These are phyloP conservation scores for Deilephila porcellus DNA, from an alignment of 2,888 invertebrate genomes.

Conservation along the genomic window DNA sequence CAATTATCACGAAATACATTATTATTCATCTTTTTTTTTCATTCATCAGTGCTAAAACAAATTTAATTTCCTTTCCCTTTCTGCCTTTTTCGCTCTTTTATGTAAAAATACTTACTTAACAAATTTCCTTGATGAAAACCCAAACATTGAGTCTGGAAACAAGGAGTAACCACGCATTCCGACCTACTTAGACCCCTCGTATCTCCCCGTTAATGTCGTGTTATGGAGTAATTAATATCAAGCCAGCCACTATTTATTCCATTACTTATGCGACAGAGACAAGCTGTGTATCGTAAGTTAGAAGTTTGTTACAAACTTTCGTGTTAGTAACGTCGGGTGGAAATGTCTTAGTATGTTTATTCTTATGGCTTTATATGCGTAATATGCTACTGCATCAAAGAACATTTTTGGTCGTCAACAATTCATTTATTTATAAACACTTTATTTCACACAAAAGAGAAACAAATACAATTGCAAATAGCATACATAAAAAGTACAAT, in stretches of 20 bases:
- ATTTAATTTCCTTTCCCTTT: too few relatives aligned
- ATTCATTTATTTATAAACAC: too few relatives aligned
- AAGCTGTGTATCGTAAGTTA: slow-evolving; percentile 66
- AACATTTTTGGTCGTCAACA: too few relatives aligned
- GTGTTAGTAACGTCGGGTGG: slow-evolving; percentile 28
- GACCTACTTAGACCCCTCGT: slow-evolving; percentile 54
- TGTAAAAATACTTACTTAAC: too few relatives aligned
- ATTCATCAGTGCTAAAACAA: too few relatives aligned
- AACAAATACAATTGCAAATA: too few relatives aligned
- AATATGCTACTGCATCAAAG: too few relatives aligned
- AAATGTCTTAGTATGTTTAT: slow-evolving; percentile 40
- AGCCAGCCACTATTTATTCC: slow-evolving; percentile 77
- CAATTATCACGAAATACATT: too few relatives aligned
- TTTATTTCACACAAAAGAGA: too few relatives aligned
- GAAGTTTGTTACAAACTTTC: slow-evolving; percentile 57
- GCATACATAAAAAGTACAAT: too few relatives aligned
- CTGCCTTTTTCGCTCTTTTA: too few relatives aligned
- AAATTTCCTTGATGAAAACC: not conserved
- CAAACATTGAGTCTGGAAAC: not conserved
- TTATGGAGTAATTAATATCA: slow-evolving; percentile 78
- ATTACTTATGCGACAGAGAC: slow-evolving; percentile 70
- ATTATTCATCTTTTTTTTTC: too few relatives aligned
- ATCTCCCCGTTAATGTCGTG: slow-evolving; percentile 69
- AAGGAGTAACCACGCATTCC: slow-evolving; percentile 37
- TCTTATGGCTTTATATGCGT: not conserved